A percentile compares a stretch with the other conserved stretches of the same genome.
These are phyloP conservation scores for Ceratotherium simum DNA, from an alignment of 2,113 vertebrate genomes.

Conservation along the genomic window DNA sequence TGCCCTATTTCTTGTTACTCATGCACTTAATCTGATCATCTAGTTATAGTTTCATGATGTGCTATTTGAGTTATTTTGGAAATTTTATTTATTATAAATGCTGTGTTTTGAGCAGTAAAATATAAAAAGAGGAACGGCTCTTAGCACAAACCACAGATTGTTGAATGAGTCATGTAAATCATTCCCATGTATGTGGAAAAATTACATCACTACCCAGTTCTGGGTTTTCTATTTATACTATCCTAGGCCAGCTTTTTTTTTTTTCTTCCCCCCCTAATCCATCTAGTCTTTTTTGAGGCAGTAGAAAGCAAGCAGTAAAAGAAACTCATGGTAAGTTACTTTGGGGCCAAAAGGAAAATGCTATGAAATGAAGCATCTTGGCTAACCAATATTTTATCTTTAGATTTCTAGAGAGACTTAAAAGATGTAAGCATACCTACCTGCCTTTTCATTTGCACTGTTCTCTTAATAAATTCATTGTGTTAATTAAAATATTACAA, in stretches of 20 bases:
- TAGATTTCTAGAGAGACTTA: slow-evolving; percentile 26
- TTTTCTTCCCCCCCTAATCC: slow-evolving; percentile 61
- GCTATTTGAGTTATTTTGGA: slow-evolving; percentile 61
- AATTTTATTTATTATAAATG: slow-evolving; percentile 47
- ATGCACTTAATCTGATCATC: not conserved
- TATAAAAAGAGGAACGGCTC: slow-evolving; percentile 72
- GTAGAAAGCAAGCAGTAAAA: slow-evolving; percentile 80
- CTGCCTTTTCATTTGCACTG: not conserved
- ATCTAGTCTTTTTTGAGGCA: slow-evolving; percentile 85
- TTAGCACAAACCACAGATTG: slow-evolving; percentile 82
- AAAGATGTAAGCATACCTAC: not conserved
- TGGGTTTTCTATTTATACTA: slow-evolving; percentile 86
- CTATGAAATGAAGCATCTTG: slow-evolving; percentile 78
- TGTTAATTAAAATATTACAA: slow-evolving; percentile 27
- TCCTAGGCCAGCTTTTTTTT: slow-evolving; percentile 75
- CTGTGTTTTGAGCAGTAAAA: slow-evolving; percentile 26
- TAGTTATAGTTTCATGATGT: slow-evolving; percentile 20
- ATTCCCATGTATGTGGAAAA: slow-evolving; percentile 85
- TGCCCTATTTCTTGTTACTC: not conserved
- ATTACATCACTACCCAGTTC: slow-evolving; percentile 84
- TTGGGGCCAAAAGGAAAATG: slow-evolving; percentile 81
- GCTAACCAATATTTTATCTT: not conserved
- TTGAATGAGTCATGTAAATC: slow-evolving; percentile 85
- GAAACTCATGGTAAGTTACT: slow-evolving; percentile 80
- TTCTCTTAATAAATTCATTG: not conserved